These are phyloP conservation scores for Rhodophaea formosa DNA, from an alignment of 2,888 invertebrate species.

Conservation along the genomic window DNA sequence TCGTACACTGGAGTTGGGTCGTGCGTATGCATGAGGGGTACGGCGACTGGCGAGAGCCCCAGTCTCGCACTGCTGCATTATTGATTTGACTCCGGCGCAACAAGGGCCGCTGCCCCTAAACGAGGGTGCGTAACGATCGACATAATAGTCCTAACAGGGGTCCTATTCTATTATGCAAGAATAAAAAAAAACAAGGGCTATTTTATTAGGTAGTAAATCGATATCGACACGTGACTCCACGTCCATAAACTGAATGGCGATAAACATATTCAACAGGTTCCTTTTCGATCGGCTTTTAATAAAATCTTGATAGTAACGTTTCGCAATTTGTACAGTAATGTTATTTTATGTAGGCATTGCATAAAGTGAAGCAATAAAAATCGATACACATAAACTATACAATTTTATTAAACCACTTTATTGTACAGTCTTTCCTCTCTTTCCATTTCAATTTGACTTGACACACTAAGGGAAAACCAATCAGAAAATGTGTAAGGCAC, in stretches of 20 bases:
- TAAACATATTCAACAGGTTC: constrained; percentile 30
- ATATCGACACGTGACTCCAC: constrained; percentile 41
- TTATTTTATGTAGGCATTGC: neutral
- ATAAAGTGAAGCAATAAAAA: neutral
- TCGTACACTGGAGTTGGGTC: constrained; percentile 35
- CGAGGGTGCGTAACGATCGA: constrained; percentile 45
- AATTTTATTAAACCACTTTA: too few species aligned
- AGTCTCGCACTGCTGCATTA: constrained; percentile 50
- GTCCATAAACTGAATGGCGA: constrained; percentile 28
- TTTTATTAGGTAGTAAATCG: constrained; percentile 46
- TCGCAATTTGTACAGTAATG: neutral
- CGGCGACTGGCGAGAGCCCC: constrained; percentile 36
- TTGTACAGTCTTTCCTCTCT: too few species aligned
- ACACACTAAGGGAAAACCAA: too few species aligned
- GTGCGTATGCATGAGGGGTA: constrained; percentile 26
- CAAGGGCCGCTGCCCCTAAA: constrained; percentile 51
- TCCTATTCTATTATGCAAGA: constrained; percentile 36
- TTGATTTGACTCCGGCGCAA: constrained; percentile 74
- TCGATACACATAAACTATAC: neutral
- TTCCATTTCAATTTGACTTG: too few species aligned
- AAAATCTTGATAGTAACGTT: constrained; percentile 10
- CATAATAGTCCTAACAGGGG: constrained; percentile 32
- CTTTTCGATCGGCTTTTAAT: constrained; percentile 12
- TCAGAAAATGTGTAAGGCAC: too few species aligned
- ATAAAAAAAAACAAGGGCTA: constrained; percentile 36